These are phyloP conservation scores for Albula goreensis DNA, from an alignment of 2,113 vertebrate genomes.

Conservation along the genomic window DNA sequence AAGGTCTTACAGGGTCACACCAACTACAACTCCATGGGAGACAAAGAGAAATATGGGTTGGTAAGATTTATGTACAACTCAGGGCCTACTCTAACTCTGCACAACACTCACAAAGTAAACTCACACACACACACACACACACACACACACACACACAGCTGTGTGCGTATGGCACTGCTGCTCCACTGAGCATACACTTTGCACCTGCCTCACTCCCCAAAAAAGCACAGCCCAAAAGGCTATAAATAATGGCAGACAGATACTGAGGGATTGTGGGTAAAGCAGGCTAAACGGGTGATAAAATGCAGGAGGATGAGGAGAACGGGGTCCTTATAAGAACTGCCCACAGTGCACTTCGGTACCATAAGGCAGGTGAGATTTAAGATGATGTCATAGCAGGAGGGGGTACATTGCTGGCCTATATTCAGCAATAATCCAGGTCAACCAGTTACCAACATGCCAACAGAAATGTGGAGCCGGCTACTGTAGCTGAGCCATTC, in stretches of 20 bases:
- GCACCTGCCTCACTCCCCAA: conserved; percentile 1
- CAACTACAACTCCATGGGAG: background rate
- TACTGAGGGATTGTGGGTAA: background rate
- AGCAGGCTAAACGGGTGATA: background rate
- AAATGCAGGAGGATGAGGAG: background rate
- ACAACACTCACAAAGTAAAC: conserved; percentile 29
- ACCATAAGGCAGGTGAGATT: background rate
- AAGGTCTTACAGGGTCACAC: background rate
- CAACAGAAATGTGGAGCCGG: background rate
- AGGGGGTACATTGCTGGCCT: background rate
- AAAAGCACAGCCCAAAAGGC: conserved; percentile 1
- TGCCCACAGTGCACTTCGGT: background rate
- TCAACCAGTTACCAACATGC: background rate
- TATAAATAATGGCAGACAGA: background rate
- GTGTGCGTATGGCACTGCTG: background rate
- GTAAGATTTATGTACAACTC: background rate
- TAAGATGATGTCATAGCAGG: background rate
- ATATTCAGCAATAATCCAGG: background rate
- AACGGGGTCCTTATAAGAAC: background rate
- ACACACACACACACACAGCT: conserved; percentile 9
- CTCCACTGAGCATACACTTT: background rate
- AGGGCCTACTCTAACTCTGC: background rate
- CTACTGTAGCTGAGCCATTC: background rate
- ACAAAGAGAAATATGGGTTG: background rate
- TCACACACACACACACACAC: background rate